Base-by-base conservation (phyloP, 2,113 vertebrate genomes). In the Megalops atlanticus region DNA sequence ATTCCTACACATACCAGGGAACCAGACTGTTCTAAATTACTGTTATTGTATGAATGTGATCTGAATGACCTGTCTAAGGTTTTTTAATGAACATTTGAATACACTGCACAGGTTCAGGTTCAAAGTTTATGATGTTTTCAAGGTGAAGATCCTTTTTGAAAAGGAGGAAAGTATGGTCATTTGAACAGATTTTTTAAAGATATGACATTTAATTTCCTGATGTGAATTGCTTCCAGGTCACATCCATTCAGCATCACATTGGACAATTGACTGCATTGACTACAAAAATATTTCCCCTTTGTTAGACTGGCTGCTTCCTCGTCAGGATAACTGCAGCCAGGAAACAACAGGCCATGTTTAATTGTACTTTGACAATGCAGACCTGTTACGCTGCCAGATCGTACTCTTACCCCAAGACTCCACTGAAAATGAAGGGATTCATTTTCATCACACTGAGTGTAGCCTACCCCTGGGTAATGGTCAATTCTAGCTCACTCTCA, bases 171-270 rank as follows among this genome's bases (percentile, higher is more conserved):
- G 31, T 64, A 8, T 24, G 8, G 4, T 64, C n/a, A n/a, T 52
- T 64, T 64, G 18, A 31, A 31, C n/a, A 64, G 58, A 11, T n/a
- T 64, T 64, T 58, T 45, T 31, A 10, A 27, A 10, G 58, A 31
- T 64, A 24, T 64, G 58, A 64, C 58, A 64, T 64, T 64, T 64
- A 64, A 64, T 64, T 64, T 64, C 58, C 58, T 64, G 58, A 64
- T 31, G 58, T 64, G 58, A 64, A 64, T 64, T 64, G 31, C 31
- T 64, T 64, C 58, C 27, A 24, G 24, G 5, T 64, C 2, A n/a
- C 21, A 8, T 45, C 14, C 7, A 45, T 45, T 45, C 14, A 14
- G 14, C 14, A 6, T 45, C 4, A 64, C 24, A 24, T 64, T n/a
- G 58, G 58, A 64, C 31, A 64, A 58, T 58, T 58, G 3, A n/a